Conservation (phyloP, 2,797 vertebrate species). For the Crenichthys baileyi region DNA sequence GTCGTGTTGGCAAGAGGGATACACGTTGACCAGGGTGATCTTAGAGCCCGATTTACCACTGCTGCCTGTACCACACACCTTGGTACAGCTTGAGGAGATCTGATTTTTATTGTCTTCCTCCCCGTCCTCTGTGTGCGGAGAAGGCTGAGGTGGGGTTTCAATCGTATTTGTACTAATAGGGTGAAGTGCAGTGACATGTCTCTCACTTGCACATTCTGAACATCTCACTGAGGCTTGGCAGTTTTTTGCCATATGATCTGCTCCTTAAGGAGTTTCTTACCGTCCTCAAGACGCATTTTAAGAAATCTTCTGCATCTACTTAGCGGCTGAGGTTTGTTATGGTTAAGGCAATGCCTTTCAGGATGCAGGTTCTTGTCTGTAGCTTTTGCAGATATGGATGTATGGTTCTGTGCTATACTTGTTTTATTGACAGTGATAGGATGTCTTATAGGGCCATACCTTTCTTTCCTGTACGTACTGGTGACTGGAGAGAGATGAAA, state of each 20-base stretch:
- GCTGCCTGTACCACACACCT: background rate
- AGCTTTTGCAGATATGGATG: background rate
- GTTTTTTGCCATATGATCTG: background rate
- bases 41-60: background rate
- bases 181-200: background rate
- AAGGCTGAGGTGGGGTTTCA: background rate
- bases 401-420: background rate
- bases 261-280: background rate
- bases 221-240: background rate
- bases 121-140: background rate
- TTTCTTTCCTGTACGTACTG: background rate
- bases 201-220: background rate
- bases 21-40: constrained; percentile 2
- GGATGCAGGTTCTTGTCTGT: background rate
- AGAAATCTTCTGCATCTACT: constrained; percentile 1
- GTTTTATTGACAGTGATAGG: constrained; percentile 4
- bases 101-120: background rate
- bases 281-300: background rate
- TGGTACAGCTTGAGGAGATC: background rate
- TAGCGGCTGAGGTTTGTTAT: background rate
- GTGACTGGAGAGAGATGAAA: background rate
- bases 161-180: background rate
- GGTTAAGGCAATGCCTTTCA: constrained; percentile 1
- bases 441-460: background rate
- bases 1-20: background rate